Conservation (phyloP, 2,797 vertebrate genomes). For the Gymnodraco acuticeps region DNA sequence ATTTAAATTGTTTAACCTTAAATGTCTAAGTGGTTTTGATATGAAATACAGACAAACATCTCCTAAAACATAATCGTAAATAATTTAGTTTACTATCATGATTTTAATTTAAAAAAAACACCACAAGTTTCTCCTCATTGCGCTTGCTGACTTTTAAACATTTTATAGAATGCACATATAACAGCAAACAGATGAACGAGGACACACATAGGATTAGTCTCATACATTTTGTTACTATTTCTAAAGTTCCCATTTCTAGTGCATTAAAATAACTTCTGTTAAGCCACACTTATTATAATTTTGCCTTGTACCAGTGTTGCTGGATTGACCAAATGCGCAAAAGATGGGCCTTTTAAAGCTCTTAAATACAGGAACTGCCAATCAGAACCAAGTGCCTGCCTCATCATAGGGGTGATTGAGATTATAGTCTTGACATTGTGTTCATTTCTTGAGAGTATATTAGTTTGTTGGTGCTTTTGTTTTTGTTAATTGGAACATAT, state of each 20-base stretch:
- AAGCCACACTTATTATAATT: too few relatives aligned
- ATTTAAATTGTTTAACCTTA: slow-evolving; percentile 1
- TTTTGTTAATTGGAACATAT: neutral
- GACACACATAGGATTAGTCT: too few relatives aligned
- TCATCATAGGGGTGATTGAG: neutral
- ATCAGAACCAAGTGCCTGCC: neutral
- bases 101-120: too few relatives aligned
- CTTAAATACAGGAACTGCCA: too few relatives aligned
- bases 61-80: too few relatives aligned
- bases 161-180: neutral
- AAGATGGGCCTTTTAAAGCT: too few relatives aligned
- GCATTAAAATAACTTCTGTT: neutral
- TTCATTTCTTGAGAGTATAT: too few relatives aligned
- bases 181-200: too few relatives aligned
- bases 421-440: neutral
- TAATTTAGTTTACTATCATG: neutral
- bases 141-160: neutral
- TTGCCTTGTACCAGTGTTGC: too few relatives aligned
- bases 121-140: neutral
- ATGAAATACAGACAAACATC: too few relatives aligned
- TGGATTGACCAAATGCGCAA: too few relatives aligned
- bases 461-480: neutral
- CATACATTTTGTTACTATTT: too few relatives aligned
- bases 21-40: neutral
- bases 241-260: neutral